Conservation (phyloP, 2,113 vertebrate genomes). For the Podilymbus podiceps region DNA sequence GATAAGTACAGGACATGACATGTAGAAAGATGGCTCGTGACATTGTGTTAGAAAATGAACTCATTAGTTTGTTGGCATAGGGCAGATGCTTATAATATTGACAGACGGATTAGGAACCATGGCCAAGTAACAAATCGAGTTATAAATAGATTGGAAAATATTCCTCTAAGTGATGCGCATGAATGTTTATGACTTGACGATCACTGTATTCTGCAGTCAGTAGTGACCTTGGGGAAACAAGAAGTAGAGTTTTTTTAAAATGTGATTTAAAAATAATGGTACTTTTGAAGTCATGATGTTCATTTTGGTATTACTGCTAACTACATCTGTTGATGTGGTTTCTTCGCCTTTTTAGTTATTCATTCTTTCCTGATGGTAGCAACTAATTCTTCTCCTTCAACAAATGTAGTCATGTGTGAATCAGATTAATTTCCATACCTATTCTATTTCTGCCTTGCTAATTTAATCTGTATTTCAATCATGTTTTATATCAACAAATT, state of each 20-base stretch:
- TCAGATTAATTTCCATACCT: not conserved
- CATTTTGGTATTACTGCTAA: not conserved
- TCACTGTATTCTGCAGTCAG: not conserved
- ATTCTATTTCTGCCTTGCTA: not conserved
- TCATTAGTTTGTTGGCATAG: conserved; percentile 2
- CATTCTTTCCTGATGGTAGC: not conserved
- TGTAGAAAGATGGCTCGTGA: not conserved
- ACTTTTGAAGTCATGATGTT: not conserved
- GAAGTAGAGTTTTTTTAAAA: not conserved
- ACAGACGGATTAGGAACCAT: not conserved
- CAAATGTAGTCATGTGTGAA: not conserved
- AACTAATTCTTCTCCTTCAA: not conserved
- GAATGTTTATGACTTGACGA: not conserved
- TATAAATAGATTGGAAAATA: conserved; percentile 41
- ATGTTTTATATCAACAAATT: not conserved
- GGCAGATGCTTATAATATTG: conserved; percentile 27
- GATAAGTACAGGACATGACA: not conserved
- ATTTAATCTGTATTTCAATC: not conserved
- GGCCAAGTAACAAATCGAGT: conserved; percentile 3
- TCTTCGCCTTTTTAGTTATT: not conserved
- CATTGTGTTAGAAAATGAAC: conserved; percentile 27
- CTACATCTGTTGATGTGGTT: not conserved
- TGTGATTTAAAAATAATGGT: not conserved
- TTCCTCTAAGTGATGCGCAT: not conserved
- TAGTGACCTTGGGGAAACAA: not conserved